A percentile compares a stretch with the other conserved stretches of the same genome.
Evolutionary conservation across 2,888 invertebrate genomes (phyloP).

Genomic region (Seira sanloemensis): DNA sequence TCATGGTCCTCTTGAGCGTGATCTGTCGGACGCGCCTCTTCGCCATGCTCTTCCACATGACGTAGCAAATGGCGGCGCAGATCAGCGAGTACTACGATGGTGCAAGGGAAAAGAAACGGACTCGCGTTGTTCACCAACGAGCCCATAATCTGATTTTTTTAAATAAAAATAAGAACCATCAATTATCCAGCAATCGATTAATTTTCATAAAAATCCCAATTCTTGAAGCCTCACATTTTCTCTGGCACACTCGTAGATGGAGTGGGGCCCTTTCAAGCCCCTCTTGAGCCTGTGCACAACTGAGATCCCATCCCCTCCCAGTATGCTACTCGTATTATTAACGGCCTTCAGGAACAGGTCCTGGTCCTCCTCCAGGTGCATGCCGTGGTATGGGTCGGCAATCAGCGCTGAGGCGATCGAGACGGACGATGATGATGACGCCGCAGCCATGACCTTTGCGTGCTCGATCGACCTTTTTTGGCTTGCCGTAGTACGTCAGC

Average conservation of each 20-base stretch:
- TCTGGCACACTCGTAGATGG: conserved; percentile 75
- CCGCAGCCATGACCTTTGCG: conserved; percentile 29
- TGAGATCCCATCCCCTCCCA: conserved; percentile 16
- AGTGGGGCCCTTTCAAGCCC: conserved; percentile 69
- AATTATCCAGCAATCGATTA: neutral
- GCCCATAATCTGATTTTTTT: conserved; percentile 78
- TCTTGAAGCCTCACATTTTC: conserved; percentile 34
- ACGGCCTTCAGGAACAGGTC: conserved; percentile 7
- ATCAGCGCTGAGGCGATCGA: conserved; percentile 28
- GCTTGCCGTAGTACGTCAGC: conserved; percentile 36
- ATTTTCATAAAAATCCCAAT: neutral
- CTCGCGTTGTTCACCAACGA: conserved; percentile 82
- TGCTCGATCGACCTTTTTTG: conserved; percentile 34
- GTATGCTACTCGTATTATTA: neutral
- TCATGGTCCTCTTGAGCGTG: conserved; percentile 54
- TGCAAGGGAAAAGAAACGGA: conserved; percentile 92
- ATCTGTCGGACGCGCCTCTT: conserved; percentile 61
- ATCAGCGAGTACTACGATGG: conserved; percentile 86
- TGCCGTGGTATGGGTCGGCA: neutral
- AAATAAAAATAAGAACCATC: conserved; percentile 11
- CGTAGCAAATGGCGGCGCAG: conserved; percentile 90
- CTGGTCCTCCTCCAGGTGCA: neutral
- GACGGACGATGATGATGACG: neutral
- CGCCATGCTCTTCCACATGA: conserved; percentile 78
- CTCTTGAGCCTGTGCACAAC: conserved; percentile 44